Conservation (phyloP, 2,797 vertebrate genomes). For the Astyanax mexicanus region DNA sequence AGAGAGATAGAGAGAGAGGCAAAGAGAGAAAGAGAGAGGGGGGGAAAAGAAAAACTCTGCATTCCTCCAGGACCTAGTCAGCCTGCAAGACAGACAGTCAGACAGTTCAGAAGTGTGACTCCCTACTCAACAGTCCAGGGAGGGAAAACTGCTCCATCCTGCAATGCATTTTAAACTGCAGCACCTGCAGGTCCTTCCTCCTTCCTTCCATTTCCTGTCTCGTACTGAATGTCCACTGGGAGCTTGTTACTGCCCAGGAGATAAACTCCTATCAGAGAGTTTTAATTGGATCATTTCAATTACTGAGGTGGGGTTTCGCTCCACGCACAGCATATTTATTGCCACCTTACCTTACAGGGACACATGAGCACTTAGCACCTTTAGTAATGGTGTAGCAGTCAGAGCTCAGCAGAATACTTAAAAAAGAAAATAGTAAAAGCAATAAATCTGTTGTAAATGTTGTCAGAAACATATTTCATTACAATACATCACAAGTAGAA, state of each 20-base stretch:
- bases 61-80: conserved; percentile 33
- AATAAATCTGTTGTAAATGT: too few species aligned
- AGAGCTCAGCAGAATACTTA: too few species aligned
- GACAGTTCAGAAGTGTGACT: conserved; percentile 18
- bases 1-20: not conserved
- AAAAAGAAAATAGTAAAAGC: too few species aligned
- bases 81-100: conserved; percentile 16
- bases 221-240: conserved; percentile 32
- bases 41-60: conserved; percentile 20
- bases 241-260: conserved; percentile 52
- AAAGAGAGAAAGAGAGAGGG: not conserved
- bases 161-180: conserved; percentile 24
- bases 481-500: too few species aligned
- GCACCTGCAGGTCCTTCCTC: not conserved
- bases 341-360: conserved; percentile 34
- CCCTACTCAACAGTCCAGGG: not conserved
- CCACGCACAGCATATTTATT: conserved; percentile 49
- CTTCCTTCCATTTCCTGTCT: conserved; percentile 23
- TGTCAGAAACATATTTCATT: too few species aligned
- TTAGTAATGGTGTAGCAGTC: not conserved
- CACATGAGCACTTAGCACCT: not conserved
- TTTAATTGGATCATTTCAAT: conserved; percentile 61
- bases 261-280: conserved; percentile 55
- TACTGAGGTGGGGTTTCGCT: conserved; percentile 43
- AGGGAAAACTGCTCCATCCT: not conserved